Evolutionary conservation across 37 sponge, comb jelly and placozoan genomes (phyloP), one percentile per base, ranked within the genome.

Genomic region (Ephydatia muelleri): DNA sequence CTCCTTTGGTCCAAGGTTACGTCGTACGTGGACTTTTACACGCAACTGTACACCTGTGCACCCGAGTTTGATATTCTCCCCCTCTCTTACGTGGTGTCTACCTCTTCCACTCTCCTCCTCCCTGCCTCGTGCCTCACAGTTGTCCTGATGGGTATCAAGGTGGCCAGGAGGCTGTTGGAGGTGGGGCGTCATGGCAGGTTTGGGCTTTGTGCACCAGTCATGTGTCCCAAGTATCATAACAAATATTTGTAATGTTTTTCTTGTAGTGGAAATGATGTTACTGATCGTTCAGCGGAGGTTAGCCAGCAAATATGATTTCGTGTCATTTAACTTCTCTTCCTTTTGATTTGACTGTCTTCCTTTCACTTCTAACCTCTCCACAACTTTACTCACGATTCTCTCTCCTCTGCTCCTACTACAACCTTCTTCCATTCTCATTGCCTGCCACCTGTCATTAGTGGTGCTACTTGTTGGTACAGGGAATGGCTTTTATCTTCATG

Each of bases 31-130:
- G 96, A 98, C 83, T 98, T 98, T 80, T 93, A 98, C 86, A 95
- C 98, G 19, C 91, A 90, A 74, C 90, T 98, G 70, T 98, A 98
- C 77, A 83, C 86, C 2, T 98, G 98, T 84, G 82, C 98, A 48
- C 75, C 84, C 2, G 96, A 96, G 80, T 98, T 98, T 88, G 96
- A 93, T 87, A 95, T 95, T 76, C 82, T 95, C n/a, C 78, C 90
- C 19, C 48, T 84, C 37, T 65, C 30, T 29, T 91, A 84, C 31
- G 65, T 83, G 16, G 71, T 69, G 70, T 29, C 29, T 5, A 29
- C 29, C 29, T 30, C 70, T 69, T 29, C 29, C 27, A 69, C 29
- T 5, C 70, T 69, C 27, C 29, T 43, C 43, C 43, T 43, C 6
- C 43, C 43, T 43, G 43, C 43, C 43, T 43, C 43, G 43, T 3